Percentiles rank a stretch among this genome's conserved stretches.
phyloP scores from a whole-genome alignment of 2,797 vertebrate genomes.

The Poeciliopsis gracilis region DNA sequence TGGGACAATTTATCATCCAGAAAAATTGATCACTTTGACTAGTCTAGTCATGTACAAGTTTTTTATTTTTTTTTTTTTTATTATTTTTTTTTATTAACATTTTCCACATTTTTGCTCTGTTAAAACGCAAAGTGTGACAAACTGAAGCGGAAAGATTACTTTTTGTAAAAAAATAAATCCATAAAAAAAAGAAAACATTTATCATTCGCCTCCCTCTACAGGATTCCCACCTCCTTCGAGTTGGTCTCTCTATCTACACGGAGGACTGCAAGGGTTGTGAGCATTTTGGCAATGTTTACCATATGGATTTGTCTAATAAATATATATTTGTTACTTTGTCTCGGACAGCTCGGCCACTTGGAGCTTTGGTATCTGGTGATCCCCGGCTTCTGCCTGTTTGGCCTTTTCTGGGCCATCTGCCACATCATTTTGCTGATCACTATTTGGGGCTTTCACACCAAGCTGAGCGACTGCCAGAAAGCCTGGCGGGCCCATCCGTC shows the following conservation, averaged over 20 bases:
- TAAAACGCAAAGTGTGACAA: background rate
- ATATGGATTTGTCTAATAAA: background rate
- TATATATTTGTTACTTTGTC: constrained; percentile 7
- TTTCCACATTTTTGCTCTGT: background rate
- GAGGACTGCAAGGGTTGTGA: background rate
- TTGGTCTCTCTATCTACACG: background rate
- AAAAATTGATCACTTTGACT: too few species aligned
- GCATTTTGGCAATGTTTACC: background rate
- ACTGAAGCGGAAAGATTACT: too few species aligned
- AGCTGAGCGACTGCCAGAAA: constrained; percentile 94
- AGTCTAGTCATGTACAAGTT: background rate
- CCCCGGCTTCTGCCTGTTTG: constrained; percentile 95
- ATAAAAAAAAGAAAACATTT: background rate
- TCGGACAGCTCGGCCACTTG: constrained; percentile 81
- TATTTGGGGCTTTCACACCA: constrained; percentile 97
- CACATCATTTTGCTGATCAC: constrained; percentile 95
- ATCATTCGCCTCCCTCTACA: background rate
- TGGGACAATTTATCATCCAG: too few species aligned
- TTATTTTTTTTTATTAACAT: background rate
- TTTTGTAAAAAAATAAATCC: background rate
- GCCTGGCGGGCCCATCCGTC: constrained; percentile 85
- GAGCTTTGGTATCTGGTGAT: constrained; percentile 97
- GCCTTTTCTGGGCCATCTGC: constrained; percentile 95
- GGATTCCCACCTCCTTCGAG: background rate
- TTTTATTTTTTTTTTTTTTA: background rate